phyloP scores from a whole-genome alignment of 2,113 vertebrate species.

The Brachirus orientalis region DNA sequence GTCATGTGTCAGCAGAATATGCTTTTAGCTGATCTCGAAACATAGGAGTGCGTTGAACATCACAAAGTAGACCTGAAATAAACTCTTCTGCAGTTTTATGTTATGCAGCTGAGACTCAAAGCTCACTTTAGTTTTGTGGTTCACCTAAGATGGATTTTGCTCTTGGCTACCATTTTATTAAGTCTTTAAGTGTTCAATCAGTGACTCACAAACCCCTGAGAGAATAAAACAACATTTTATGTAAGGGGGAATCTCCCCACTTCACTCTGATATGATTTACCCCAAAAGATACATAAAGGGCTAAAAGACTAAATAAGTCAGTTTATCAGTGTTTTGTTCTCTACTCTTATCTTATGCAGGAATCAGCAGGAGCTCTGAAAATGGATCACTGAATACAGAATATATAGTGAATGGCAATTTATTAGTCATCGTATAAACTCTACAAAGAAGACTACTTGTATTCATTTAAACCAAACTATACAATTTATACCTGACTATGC shows the following conservation, averaged over 20 bases:
- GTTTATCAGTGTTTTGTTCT: neutral
- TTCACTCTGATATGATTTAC: neutral
- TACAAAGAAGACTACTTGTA: neutral
- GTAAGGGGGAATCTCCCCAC: neutral
- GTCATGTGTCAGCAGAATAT: conserved; percentile 57
- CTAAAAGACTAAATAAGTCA: neutral
- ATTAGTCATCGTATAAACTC: neutral
- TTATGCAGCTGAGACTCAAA: neutral
- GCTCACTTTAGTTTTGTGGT: neutral
- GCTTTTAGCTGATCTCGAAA: conserved; percentile 23
- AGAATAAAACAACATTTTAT: neutral
- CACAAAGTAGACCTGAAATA: neutral
- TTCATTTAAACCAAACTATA: neutral
- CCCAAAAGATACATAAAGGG: too few relatives aligned
- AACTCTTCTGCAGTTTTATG: neutral
- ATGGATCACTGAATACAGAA: neutral
- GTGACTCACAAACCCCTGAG: neutral
- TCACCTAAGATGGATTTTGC: neutral
- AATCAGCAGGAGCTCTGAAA: neutral
- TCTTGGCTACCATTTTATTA: neutral
- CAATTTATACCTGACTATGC: neutral
- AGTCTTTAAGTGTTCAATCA: neutral
- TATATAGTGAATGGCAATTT: neutral
- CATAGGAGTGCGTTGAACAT: neutral
- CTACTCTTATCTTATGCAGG: neutral